Conservation (phyloP, 2,888 invertebrate genomes). For the Lasioglossum figueresi region DNA sequence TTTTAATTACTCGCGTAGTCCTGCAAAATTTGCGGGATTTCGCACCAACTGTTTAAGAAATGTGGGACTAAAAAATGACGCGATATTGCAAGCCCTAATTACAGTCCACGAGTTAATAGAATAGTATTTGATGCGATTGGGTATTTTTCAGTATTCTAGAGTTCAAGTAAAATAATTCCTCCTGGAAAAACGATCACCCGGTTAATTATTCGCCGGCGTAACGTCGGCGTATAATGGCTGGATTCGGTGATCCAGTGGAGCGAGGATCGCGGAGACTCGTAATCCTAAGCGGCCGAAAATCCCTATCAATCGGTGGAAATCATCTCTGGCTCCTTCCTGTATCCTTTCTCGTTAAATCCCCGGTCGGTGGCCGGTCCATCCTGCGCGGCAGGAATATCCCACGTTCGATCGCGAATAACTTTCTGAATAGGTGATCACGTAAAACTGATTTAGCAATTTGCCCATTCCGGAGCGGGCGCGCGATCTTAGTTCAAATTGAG, state of each 20-base stretch:
- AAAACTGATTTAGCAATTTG: constrained; percentile 84
- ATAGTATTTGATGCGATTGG: not conserved
- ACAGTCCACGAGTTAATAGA: not conserved
- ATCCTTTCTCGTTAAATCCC: constrained; percentile 67
- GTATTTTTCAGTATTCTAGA: not conserved
- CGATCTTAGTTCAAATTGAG: constrained; percentile 84
- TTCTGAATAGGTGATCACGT: constrained; percentile 84
- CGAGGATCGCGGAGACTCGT: not conserved
- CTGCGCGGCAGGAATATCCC: constrained; percentile 48
- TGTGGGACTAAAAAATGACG: too few relatives aligned
- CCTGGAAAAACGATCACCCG: not conserved
- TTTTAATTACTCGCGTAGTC: too few relatives aligned
- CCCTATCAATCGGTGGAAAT: constrained; percentile 48
- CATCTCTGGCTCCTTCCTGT: constrained; percentile 12
- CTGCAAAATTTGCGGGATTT: too few relatives aligned
- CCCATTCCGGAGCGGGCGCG: constrained; percentile 78
- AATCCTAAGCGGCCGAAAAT: constrained; percentile 50
- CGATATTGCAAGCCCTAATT: not conserved
- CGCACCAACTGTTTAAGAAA: too few relatives aligned
- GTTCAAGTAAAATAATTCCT: not conserved
- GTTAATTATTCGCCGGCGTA: not conserved
- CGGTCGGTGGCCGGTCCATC: constrained; percentile 70
- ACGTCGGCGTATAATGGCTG: not conserved
- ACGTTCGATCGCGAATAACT: constrained; percentile 80
- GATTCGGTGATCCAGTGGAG: not conserved